phyloP scores from a whole-genome alignment of 2,113 vertebrate genomes.

The Scophthalmus maximus region DNA sequence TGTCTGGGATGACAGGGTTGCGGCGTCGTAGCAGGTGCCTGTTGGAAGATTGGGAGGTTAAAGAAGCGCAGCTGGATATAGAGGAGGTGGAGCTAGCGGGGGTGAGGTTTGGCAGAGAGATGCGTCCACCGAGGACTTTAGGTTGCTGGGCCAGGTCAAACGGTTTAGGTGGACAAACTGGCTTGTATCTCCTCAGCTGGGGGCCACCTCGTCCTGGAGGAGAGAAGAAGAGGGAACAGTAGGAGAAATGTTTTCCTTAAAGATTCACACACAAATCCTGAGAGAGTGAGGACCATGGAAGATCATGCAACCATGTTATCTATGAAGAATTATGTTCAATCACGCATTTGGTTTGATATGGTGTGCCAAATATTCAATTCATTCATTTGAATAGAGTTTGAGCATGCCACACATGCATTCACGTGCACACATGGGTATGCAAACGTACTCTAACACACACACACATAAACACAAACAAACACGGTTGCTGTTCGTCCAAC shows the following conservation, averaged over 20 bases:
- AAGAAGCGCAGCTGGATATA: slow-evolving; percentile 76
- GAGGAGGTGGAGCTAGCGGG: slow-evolving; percentile 68
- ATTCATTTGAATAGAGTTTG: slow-evolving; percentile 1
- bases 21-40: slow-evolving; percentile 84
- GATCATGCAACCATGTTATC: slow-evolving; percentile 63
- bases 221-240: slow-evolving; percentile 16
- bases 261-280: not conserved
- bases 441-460: not conserved
- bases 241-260: not conserved
- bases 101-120: slow-evolving; percentile 30
- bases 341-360: not conserved
- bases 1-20: slow-evolving; percentile 86
- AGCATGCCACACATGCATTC: slow-evolving; percentile 55
- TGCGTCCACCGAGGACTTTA: slow-evolving; percentile 26
- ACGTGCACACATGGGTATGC: slow-evolving; percentile 40
- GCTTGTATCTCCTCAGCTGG: slow-evolving; percentile 52
- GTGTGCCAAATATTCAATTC: slow-evolving; percentile 21
- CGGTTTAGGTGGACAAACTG: slow-evolving; percentile 50
- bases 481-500: slow-evolving; percentile 72
- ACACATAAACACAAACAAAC: slow-evolving; percentile 49
- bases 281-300: slow-evolving; percentile 28
- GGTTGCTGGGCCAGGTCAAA: slow-evolving; percentile 46
- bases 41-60: slow-evolving; percentile 66
- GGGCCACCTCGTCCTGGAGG: slow-evolving; percentile 61
- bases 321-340: slow-evolving; percentile 2